Conservation (phyloP, 2,888 invertebrate genomes). For the Epirrhoe alternata region DNA sequence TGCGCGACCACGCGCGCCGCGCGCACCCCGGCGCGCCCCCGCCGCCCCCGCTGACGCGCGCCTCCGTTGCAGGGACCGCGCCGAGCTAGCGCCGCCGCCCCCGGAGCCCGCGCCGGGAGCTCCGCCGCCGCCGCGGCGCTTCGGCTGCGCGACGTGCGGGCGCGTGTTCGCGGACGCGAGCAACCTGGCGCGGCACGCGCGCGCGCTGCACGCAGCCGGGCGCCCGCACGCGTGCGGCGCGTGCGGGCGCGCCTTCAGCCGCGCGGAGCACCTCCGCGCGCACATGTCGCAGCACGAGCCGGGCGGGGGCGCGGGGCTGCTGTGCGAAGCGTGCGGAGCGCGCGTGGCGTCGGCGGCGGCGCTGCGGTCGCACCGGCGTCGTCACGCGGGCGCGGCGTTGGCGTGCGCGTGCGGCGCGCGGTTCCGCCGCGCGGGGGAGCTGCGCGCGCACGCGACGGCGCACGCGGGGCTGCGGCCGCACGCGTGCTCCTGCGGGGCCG, state of each 20-base stretch:
- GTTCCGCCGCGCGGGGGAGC: conserved; percentile 82
- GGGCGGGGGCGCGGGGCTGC: conserved; percentile 63
- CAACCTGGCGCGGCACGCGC: conserved; percentile 81
- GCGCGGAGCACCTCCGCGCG: conserved; percentile 77
- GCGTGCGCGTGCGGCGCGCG: conserved; percentile 82
- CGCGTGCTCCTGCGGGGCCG: conserved; percentile 76
- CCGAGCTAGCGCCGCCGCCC: conserved; percentile 3
- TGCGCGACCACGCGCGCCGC: conserved; percentile 32
- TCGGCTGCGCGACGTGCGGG: conserved; percentile 78
- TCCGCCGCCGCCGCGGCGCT: conserved; percentile 67
- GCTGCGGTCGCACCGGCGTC: conserved; percentile 73
- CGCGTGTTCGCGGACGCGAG: conserved; percentile 76
- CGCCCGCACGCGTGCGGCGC: conserved; percentile 78
- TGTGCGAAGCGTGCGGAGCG: conserved; percentile 84
- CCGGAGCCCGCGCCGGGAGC: background rate
- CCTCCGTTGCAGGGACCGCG: conserved; percentile 33
- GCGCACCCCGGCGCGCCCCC: conserved; percentile 80
- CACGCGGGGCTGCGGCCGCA: conserved; percentile 82
- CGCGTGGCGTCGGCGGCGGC: conserved; percentile 81
- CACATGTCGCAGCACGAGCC: conserved; percentile 77
- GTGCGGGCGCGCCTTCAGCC: conserved; percentile 79
- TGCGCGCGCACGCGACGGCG: conserved; percentile 81
- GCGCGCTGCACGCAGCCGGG: conserved; percentile 71
- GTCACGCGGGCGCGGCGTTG: conserved; percentile 63
- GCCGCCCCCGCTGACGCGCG: conserved; percentile 28